Percentiles rank a stretch among this genome's conserved stretches.
These are phyloP conservation scores for Cantharis flavilabris DNA, from an alignment of 2,888 invertebrate genomes.

Conservation along the genomic window DNA sequence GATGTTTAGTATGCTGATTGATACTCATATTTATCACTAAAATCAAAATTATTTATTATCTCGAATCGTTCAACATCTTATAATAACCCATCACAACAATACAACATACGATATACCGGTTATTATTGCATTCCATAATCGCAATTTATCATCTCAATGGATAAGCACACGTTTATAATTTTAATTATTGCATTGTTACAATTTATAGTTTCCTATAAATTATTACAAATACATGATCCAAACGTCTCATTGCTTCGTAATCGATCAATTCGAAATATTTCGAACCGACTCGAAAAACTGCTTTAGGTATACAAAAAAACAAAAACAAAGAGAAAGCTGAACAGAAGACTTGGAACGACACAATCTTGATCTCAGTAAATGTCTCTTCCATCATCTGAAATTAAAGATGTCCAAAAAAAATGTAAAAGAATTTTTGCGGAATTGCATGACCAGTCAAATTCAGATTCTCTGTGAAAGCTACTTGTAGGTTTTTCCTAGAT, in stretches of 20 bases:
- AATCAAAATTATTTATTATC: conserved; percentile 38
- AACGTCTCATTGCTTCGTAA: not conserved
- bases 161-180: conserved; percentile 2
- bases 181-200: not conserved
- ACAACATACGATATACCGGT: conserved; percentile 33
- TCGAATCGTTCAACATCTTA: conserved; percentile 32
- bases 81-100: conserved; percentile 38
- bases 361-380: not conserved
- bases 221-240: not conserved
- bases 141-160: conserved; percentile 16
- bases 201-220: not conserved
- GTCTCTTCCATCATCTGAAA: not conserved
- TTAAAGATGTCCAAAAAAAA: not conserved
- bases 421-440: not conserved
- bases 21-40: conserved; percentile 42
- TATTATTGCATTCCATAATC: conserved; percentile 30
- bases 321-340: not conserved
- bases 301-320: not conserved
- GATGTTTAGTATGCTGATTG: conserved; percentile 41
- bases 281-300: not conserved
- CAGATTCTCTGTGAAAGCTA: not conserved
- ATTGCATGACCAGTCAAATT: not conserved
- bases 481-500: too few relatives aligned
- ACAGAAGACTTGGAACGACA: not conserved
- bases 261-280: not conserved